Evolutionary conservation across 2,113 vertebrate species (phyloP), one percentile per base, ranked within the genome.

Genomic region (Pterocles burchelli): DNA sequence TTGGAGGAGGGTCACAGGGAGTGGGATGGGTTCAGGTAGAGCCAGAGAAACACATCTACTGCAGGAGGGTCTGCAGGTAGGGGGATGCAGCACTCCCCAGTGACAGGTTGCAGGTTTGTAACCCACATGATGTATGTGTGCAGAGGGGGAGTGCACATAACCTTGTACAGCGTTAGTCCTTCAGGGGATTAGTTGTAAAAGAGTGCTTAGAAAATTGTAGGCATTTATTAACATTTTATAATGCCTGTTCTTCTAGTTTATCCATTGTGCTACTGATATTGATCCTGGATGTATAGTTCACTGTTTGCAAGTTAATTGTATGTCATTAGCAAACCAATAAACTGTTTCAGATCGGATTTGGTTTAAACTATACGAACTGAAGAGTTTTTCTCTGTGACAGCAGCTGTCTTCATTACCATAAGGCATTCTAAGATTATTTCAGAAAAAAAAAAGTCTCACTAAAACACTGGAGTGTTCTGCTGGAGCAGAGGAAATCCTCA

Each of bases 1-100:
- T 41, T 80, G 45, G 9, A 6, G 15, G 7, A 5, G 15, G 7
- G 6, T 74, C 36, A 58, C 24, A 65, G 24, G 31, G 46, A 65
- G 46, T 0, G 4, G 21, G 6, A 15, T 34, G 8, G 4, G 24
- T 22, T 18, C 13, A 52, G 25, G 15, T 15, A 28, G 45, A 66
- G 17, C 17, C 51, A 34, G 33, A 74, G 31, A 10, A 76, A 17
- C 18, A 22, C 6, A 7, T 2, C 13, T 22, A 8, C 68, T 43
- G 19, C 24, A 66, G 45, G 8, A 48, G 1, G 3, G 6, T 62
- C 17, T 87, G 58, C 26, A 70, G 31, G 14, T 9, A 36, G 20
- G 2, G 1, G 18, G n/a, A 26, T 5, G 1, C 28, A 62, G 26
- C 6, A 11, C 5, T 20, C 7, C 25, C 11, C 6, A 4, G 0